Evolutionary conservation across 2,797 vertebrate genomes (phyloP), one percentile per base, ranked within the genome.

Genomic region (Xyrichtys novacula): DNA sequence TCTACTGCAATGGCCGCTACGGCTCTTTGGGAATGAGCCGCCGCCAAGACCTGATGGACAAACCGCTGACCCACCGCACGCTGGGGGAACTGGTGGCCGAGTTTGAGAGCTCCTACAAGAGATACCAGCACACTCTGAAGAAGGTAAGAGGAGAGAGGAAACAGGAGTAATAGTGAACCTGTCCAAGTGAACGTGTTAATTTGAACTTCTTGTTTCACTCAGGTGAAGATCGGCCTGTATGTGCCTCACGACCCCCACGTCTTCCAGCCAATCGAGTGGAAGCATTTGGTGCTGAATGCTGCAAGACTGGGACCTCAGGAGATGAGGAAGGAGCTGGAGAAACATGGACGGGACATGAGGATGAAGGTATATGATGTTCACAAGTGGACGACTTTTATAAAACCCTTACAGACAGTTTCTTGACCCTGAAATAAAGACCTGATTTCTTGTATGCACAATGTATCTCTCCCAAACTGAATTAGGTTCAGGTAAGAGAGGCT

Each of bases 231-330:
- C 0, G 97, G 97, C 63, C 88, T 98, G 31, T 98, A 97, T 0
- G 97, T 99, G 76, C 96, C 97, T 0, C 97, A 99, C 0, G 97
- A 99, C 80, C 96, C 96, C 0, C 97, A 98, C 63, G 95, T 97
- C 85, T 98, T 98, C 87, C 97, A 98, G 86, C 96, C 97, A 64
- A 97, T 98, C 0, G 97, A 98, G 74, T 99, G 97, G 97, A 97
- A 96, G 87, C 95, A 98, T 88, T 87, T 98, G 80, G 96, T 98
- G 78, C 95, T 99, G 84, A 98, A 96, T 0, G 91, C 95, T 2
- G 91, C 94, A 20, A 94, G 95, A 78, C 96, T 97, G 90, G 89
- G 94, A 87, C 91, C 91, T 42, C 91, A 94, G 2, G 97, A 99
- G 81, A 94, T 96, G 85, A 94, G 92, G 84, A 98, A 96, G 89